Evolutionary conservation across 2,113 vertebrate species (phyloP).

Genomic region (Zootoca vivipara): DNA sequence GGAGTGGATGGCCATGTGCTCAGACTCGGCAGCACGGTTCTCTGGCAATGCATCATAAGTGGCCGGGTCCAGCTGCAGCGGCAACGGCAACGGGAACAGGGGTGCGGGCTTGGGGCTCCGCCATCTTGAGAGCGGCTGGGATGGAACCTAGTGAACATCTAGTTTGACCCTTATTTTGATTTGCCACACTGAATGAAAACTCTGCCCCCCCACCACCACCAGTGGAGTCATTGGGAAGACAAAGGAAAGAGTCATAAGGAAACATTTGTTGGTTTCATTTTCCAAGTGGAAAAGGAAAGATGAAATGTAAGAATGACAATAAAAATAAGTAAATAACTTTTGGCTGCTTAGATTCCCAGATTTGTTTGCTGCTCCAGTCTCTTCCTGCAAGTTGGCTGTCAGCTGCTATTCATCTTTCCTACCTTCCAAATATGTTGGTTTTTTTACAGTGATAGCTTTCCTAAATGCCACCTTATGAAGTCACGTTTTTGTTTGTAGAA

Average conservation of each 20-base stretch:
- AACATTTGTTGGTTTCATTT: conserved; percentile 49
- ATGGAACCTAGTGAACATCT: too few relatives aligned
- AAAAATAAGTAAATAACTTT: conserved; percentile 37
- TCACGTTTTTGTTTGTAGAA: not conserved
- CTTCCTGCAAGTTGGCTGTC: conserved; percentile 55
- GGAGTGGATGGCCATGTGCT: conserved; percentile 79
- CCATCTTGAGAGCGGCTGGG: conserved; percentile 70
- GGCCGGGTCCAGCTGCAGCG: conserved; percentile 78
- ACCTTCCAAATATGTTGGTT: not conserved
- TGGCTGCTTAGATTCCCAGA: conserved; percentile 45
- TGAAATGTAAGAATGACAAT: conserved; percentile 46
- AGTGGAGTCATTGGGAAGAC: conserved; percentile 19
- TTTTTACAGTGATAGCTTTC: not conserved
- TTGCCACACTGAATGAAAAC: not conserved
- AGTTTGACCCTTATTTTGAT: conserved; percentile 5
- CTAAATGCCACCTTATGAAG: not conserved
- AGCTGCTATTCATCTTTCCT: conserved; percentile 36
- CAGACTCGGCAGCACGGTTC: conserved; percentile 71
- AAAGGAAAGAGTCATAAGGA: conserved; percentile 34
- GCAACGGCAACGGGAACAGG: conserved; percentile 80
- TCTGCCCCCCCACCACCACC: not conserved
- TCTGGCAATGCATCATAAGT: conserved; percentile 77
- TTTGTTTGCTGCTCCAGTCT: conserved; percentile 44
- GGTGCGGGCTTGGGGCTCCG: conserved; percentile 51
- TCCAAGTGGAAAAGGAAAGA: conserved; percentile 43